A percentile compares a stretch with the other conserved stretches of the same genome.
These are phyloP conservation scores for Brachionus paranguensis DNA, from an alignment of 1,140 invertebrate species.

Conservation along the genomic window DNA sequence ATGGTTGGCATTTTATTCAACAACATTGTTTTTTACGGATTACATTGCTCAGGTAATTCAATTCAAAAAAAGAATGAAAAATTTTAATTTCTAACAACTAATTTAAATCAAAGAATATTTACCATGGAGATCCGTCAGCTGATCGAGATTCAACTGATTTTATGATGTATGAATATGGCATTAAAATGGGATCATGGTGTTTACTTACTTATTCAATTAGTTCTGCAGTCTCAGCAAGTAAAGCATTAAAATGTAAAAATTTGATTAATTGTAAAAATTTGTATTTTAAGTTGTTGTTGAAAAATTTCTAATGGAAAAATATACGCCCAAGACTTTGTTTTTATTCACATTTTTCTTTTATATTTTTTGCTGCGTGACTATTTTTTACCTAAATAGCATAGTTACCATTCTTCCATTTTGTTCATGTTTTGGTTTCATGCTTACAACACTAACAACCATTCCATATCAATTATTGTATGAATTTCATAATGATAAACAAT, in stretches of 20 bases:
- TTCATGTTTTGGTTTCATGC: slow-evolving; percentile 2
- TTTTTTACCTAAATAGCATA: not conserved
- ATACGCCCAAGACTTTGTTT: not conserved
- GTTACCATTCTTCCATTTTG: slow-evolving; percentile 14
- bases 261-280: not conserved
- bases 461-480: slow-evolving; percentile 38
- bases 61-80: not conserved
- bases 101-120: not conserved
- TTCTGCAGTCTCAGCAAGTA: slow-evolving; percentile 20
- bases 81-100: not conserved
- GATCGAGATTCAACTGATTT: not conserved
- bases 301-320: not conserved
- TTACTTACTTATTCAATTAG: slow-evolving; percentile 21
- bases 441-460: slow-evolving; percentile 20
- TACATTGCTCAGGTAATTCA: slow-evolving; percentile 16
- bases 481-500: slow-evolving; percentile 38
- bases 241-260: not conserved
- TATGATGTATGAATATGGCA: not conserved
- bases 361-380: not conserved
- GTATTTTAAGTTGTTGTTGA: slow-evolving; percentile 9
- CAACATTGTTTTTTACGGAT: slow-evolving; percentile 30
- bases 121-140: not conserved
- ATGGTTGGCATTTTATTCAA: slow-evolving; percentile 33
- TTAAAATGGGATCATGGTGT: slow-evolving; percentile 40
- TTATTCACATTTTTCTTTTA: slow-evolving; percentile 32